These are phyloP conservation scores for Periophthalmodon schlosseri DNA, from an alignment of 2,113 vertebrate species.

Conservation along the genomic window DNA sequence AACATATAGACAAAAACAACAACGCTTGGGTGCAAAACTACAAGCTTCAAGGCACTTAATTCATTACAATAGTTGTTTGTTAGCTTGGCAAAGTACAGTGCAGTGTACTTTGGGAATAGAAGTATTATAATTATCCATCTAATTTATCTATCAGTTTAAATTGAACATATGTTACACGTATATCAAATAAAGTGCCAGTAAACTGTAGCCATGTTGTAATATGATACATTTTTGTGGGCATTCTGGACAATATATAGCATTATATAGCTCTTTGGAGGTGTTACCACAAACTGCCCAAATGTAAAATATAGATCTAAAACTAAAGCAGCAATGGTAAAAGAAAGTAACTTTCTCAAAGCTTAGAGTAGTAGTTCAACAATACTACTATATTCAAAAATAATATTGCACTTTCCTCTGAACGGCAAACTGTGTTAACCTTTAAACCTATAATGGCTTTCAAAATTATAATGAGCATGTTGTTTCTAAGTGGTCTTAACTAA, in stretches of 20 bases:
- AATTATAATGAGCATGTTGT: conserved; percentile 42
- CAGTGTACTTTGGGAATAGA: conserved; percentile 1
- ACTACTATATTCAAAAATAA: conserved; percentile 59
- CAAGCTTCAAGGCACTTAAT: conserved; percentile 75
- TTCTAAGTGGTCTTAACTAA: conserved; percentile 83
- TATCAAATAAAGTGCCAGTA: conserved; percentile 15
- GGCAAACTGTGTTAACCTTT: conserved; percentile 45
- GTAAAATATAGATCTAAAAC: conserved; percentile 23
- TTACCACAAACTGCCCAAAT: conserved; percentile 32
- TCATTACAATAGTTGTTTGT: conserved; percentile 42
- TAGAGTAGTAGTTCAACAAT: conserved; percentile 62
- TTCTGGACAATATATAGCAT: conserved; percentile 10
- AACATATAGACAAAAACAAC: conserved; percentile 38
- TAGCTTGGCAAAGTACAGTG: conserved; percentile 19
- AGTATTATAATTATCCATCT: neutral
- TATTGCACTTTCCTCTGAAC: conserved; percentile 53
- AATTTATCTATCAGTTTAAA: neutral
- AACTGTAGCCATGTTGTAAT: conserved; percentile 35
- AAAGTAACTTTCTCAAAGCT: conserved; percentile 24
- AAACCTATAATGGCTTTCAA: conserved; percentile 43
- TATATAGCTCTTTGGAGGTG: conserved; percentile 31
- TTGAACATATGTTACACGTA: neutral
- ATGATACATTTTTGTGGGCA: conserved; percentile 22
- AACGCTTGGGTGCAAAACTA: conserved; percentile 52
- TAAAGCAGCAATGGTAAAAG: conserved; percentile 49